Percentiles rank a stretch among this genome's conserved stretches.
Evolutionary conservation across 2,113 vertebrate species (phyloP).

Genomic region (Vireo altiloquus): DNA sequence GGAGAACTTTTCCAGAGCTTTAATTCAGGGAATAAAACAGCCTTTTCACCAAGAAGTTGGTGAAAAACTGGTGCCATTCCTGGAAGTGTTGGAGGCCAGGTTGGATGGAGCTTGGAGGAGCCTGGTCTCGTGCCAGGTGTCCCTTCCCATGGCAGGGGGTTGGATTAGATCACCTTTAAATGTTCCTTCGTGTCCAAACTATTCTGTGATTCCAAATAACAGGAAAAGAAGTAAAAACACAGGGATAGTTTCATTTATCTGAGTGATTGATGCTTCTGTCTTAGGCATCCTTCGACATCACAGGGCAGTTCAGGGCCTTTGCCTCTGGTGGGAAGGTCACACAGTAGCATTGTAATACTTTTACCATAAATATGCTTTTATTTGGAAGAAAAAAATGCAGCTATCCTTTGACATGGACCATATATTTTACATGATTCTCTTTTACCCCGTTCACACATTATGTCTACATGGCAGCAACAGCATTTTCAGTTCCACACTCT

Average conservation of each 20-base stretch:
- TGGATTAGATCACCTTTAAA: not conserved
- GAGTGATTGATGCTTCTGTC: slow-evolving; percentile 1
- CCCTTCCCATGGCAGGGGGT: not conserved
- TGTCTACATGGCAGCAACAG: not conserved
- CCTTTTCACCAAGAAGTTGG: not conserved
- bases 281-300: not conserved
- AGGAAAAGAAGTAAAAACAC: not conserved
- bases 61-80: not conserved
- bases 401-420: not conserved
- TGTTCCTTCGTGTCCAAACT: not conserved
- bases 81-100: not conserved
- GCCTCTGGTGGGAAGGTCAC: slow-evolving; percentile 11
- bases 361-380: not conserved
- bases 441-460: not conserved
- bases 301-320: not conserved
- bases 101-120: not conserved
- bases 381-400: not conserved
- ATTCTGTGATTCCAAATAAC: not conserved
- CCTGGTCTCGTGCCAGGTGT: not conserved
- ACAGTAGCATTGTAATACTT: not conserved
- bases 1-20: not conserved
- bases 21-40: not conserved
- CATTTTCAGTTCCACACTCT: not conserved
- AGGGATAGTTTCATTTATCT: not conserved
- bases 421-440: not conserved